A percentile compares a stretch with the other conserved stretches of the same genome.
phyloP scores from a whole-genome alignment of 2,797 vertebrate species.

The Pseudotriccus pelzelni region DNA sequence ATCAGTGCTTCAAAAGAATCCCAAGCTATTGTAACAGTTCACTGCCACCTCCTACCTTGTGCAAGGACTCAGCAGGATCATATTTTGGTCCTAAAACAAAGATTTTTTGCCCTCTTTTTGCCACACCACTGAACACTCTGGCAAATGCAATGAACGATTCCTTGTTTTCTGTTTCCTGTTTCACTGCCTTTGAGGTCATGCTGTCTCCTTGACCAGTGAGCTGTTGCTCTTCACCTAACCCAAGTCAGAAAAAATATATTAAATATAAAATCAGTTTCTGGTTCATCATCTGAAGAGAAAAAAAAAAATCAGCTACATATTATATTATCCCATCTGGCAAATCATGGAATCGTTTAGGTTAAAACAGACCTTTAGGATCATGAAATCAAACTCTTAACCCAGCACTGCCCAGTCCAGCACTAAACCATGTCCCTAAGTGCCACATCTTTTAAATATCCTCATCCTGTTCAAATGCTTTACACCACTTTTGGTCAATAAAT shows the following conservation, averaged over 20 bases:
- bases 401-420: not conserved
- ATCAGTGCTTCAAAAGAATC: not conserved
- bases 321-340: fast-evolving
- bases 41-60: constrained; percentile 77
- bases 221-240: constrained; percentile 69
- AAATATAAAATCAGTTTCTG: not conserved
- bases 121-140: constrained; percentile 89
- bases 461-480: not conserved
- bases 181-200: constrained; percentile 33
- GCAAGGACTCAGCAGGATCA: constrained; percentile 84
- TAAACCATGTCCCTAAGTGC: not conserved
- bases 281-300: not conserved
- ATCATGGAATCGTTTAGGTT: not conserved
- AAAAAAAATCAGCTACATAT: not conserved
- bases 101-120: constrained; percentile 83
- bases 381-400: not conserved
- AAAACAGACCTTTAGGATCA: not conserved
- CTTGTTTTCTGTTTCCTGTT: constrained; percentile 71
- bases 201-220: constrained; percentile 56
- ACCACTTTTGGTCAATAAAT: not conserved
- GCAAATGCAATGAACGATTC: constrained; percentile 92
- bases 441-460: not conserved
- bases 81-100: constrained; percentile 96
- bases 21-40: not conserved
- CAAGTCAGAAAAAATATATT: not conserved